A percentile compares a stretch with the other conserved stretches of the same genome.
These are phyloP conservation scores for Bellardia pandia DNA, from an alignment of 2,888 invertebrate species.

Conservation along the genomic window DNA sequence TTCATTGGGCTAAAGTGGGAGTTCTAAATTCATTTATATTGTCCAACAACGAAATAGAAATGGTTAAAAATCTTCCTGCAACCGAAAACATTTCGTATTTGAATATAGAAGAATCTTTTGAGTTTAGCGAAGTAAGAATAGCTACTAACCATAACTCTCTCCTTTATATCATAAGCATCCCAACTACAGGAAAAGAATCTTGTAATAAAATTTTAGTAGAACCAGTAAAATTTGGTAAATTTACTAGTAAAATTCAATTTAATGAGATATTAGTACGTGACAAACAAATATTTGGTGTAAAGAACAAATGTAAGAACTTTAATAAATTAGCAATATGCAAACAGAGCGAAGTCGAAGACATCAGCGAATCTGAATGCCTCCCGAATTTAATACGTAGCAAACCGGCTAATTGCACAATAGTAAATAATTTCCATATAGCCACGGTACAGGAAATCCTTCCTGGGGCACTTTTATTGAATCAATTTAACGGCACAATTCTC, in stretches of 20 bases:
- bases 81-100: too few relatives aligned
- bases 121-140: too few relatives aligned
- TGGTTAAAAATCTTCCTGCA: too few relatives aligned
- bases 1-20: too few relatives aligned
- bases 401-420: background rate
- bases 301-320: slow-evolving; percentile 11
- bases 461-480: slow-evolving; percentile 7
- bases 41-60: too few relatives aligned
- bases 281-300: slow-evolving; percentile 23
- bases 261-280: too few relatives aligned
- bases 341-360: slow-evolving; percentile 13
- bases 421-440: slow-evolving; percentile 5
- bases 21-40: too few relatives aligned
- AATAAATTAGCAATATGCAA: slow-evolving; percentile 31
- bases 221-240: slow-evolving; percentile 42
- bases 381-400: slow-evolving; percentile 7
- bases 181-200: too few relatives aligned
- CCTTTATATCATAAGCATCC: too few relatives aligned
- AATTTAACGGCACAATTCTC: slow-evolving; percentile 19
- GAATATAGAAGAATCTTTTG: too few relatives aligned
- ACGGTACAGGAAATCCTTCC: slow-evolving; percentile 8
- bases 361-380: background rate
- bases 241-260: slow-evolving; percentile 22
- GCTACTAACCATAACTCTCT: too few relatives aligned
- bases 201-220: slow-evolving; percentile 55